Base-by-base conservation (phyloP, 2,797 vertebrate species). In the Cynodonichthys magdalenae region DNA sequence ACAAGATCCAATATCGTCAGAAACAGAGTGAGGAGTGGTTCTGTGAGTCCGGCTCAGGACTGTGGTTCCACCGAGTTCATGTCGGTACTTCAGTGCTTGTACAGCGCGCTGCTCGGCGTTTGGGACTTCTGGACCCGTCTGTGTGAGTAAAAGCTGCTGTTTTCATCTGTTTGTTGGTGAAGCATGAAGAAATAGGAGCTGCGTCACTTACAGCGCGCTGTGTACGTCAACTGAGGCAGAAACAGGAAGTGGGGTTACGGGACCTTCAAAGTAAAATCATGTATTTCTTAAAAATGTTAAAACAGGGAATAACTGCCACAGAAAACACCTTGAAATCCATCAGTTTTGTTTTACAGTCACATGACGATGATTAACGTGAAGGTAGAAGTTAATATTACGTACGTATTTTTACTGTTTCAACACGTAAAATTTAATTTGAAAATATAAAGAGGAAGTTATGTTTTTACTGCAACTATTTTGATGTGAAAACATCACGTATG, bases 61-160 rank as follows among this genome's bases (percentile, higher is more conserved):
- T 7, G 18, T 45, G 44, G 64, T 53, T 18, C 18, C 20, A 9
- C 42, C 7, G 28, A 18, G n/a, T 17, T 45, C 46, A 91, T 91
- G 90, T 46, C 82, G 63, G 3, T 86, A 0, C 68, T 86, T 10
- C 74, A 68, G 63, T 53, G 84, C 71, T 1, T 90, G 39, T 87
- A 76, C 85, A 29, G 69, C 62, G 77, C 73, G 47, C 60, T 89
- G 54, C 58, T 81, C 74, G 57, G 60, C 70, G 74, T 89, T 83
- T 87, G 88, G 28, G 86, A 91, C 71, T 80, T 57, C 82, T 88
- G 87, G 83, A 81, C 85, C 5, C 82, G 83, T 15, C 56, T 90
- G 7, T 64, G 91, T 92, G 80, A 92, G 91, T 92, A 89, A 24
- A 58, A 60, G 45, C 60, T 10, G 68, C 66, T 42, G 76, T 58